These are phyloP conservation scores for Osmerus eperlanus DNA, from an alignment of 2,113 vertebrate species.

Conservation along the genomic window DNA sequence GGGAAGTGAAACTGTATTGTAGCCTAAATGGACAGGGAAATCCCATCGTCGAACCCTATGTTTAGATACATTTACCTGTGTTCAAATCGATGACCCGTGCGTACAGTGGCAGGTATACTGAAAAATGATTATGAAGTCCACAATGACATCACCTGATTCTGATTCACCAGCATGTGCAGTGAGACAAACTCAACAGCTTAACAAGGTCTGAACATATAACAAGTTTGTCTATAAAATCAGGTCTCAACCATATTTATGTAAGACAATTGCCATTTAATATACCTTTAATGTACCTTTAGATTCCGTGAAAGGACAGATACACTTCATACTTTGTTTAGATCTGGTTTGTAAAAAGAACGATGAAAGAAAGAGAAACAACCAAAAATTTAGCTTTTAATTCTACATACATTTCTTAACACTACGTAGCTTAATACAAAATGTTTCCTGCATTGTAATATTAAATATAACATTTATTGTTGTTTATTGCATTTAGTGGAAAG, in stretches of 20 bases:
- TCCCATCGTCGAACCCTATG: background rate
- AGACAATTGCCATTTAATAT: background rate
- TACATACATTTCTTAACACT: background rate
- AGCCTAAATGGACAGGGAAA: slow-evolving; percentile 24
- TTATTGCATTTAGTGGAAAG: background rate
- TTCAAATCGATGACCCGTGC: too few relatives aligned
- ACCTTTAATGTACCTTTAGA: background rate
- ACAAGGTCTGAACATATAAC: background rate
- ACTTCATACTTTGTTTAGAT: background rate
- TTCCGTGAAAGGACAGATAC: background rate
- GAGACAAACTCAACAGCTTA: background rate
- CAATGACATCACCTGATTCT: too few relatives aligned
- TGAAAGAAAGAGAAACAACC: slow-evolving; percentile 5
- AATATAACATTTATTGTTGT: background rate
- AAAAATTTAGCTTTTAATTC: background rate
- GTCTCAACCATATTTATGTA: background rate
- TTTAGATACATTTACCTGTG: background rate
- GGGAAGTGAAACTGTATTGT: slow-evolving; percentile 79
- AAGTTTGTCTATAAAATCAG: background rate
- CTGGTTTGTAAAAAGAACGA: slow-evolving; percentile 5
- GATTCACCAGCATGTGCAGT: background rate
- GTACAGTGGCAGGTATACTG: background rate
- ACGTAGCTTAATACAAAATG: background rate
- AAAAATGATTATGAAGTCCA: too few relatives aligned
- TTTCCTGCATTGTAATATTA: background rate